Evolutionary conservation across 2,797 vertebrate genomes (phyloP), one percentile per base, ranked within the genome.

Genomic region (Galagoides demidoff): DNA sequence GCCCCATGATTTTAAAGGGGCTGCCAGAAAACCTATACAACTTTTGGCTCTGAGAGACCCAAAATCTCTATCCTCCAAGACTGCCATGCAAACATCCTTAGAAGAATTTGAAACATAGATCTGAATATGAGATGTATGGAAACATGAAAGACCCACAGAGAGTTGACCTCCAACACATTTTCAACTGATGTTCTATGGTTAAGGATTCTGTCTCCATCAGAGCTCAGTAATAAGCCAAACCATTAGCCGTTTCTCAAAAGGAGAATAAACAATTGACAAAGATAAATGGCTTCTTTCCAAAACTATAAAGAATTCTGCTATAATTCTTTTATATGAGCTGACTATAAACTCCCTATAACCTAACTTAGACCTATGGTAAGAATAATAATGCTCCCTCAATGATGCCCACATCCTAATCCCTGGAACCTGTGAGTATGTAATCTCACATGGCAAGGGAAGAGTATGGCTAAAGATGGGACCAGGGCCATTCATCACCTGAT

Each of bases 251-350:
- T 92, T 86, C 20, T 19, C 77, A 85, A 85, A 68, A 96, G 63
- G 25, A 89, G 13, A 77, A 87, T 45, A 89, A 76, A 76, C 3
- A 85, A 7, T 55, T 94, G 31, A 78, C 45, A 94, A 92, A 83
- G 63, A 68, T 49, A 85, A 93, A 64, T 25, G 45, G 7, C 7
- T 87, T 74, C 25, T 19, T 87, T 87, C 39, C 17, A 70, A 81
- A 90, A 71, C 16, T 45, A 7, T 20, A 29, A 57, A 76, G 59
- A 79, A 81, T 81, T 79, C 37, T 93, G 14, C n/a, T 49, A 11
- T 79, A 37, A 81, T 85, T 70, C 25, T 91, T 82, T 29, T 31
- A 20, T 20, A 23, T 31, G 57, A 25, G 1, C 7, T 68, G 89
- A 61, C 93, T 94, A 31, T 27, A 92, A 90, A 7, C 2, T 20